phyloP scores from a whole-genome alignment of 2,113 vertebrate genomes.

The Collichthys lucidus region DNA sequence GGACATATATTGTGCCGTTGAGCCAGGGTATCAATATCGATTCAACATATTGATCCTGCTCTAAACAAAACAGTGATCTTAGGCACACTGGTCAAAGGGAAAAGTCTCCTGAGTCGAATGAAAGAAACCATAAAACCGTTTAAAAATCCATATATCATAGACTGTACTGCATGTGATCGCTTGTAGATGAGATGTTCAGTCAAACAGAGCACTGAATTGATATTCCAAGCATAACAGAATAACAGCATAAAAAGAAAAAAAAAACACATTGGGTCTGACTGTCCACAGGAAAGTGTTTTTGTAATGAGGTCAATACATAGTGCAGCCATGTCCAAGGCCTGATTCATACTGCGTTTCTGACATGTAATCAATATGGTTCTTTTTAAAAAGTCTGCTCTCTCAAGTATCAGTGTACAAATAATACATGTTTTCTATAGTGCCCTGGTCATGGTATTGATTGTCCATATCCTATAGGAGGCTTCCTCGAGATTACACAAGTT shows the following conservation, averaged over 20 bases:
- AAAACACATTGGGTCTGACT: background rate
- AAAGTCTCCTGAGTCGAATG: background rate
- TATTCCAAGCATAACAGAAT: constrained; percentile 48
- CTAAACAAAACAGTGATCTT: background rate
- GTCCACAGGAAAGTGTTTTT: constrained; percentile 49
- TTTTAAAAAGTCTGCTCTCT: constrained; percentile 52
- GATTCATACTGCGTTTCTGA: constrained; percentile 61
- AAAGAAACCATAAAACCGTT: constrained; percentile 16
- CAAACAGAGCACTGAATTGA: constrained; percentile 56
- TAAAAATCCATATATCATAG: constrained; percentile 31
- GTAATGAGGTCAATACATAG: constrained; percentile 62
- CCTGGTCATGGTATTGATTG: constrained; percentile 51
- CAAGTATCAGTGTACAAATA: constrained; percentile 58
- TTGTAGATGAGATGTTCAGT: constrained; percentile 26
- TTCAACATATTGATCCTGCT: background rate
- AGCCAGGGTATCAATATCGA: background rate
- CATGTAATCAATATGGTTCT: constrained; percentile 72
- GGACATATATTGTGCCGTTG: background rate
- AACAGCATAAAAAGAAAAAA: background rate
- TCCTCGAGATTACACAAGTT: constrained; percentile 32
- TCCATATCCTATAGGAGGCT: constrained; percentile 6
- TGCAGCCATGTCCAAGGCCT: constrained; percentile 42
- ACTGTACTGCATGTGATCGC: constrained; percentile 11
- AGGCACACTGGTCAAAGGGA: background rate
- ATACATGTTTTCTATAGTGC: constrained; percentile 43